These are phyloP conservation scores for Macrosoma leucophasiata DNA, from an alignment of 2,888 invertebrate species.

Conservation along the genomic window DNA sequence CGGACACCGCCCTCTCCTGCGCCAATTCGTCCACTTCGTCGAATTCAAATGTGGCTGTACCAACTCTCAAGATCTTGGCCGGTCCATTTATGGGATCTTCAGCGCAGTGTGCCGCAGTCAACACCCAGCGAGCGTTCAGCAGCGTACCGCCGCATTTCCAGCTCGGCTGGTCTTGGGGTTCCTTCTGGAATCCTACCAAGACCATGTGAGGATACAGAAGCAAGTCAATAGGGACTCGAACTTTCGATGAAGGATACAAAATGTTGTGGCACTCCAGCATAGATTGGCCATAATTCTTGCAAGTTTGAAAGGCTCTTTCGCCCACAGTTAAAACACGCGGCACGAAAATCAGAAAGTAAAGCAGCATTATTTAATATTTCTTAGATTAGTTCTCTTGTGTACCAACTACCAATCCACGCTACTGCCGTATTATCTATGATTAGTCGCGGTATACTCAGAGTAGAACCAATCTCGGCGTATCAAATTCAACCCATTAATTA, in stretches of 20 bases:
- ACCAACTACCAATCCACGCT: too few relatives aligned
- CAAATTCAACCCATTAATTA: too few relatives aligned
- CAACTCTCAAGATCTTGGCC: slow-evolving; percentile 69
- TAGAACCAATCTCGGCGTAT: too few relatives aligned
- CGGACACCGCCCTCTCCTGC: slow-evolving; percentile 63
- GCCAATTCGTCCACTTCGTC: slow-evolving; percentile 65
- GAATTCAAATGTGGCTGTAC: slow-evolving; percentile 70
- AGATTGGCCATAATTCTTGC: slow-evolving; percentile 46
- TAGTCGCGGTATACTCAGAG: too few relatives aligned
- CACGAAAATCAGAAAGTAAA: too few relatives aligned
- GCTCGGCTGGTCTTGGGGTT: slow-evolving; percentile 24
- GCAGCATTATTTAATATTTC: too few relatives aligned
- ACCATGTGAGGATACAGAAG: slow-evolving; percentile 80
- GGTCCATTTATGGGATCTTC: slow-evolving; percentile 60
- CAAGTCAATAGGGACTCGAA: slow-evolving; percentile 60
- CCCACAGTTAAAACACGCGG: slow-evolving; percentile 33
- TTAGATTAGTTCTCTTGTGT: too few relatives aligned
- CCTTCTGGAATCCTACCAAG: slow-evolving; percentile 52
- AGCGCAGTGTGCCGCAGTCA: slow-evolving; percentile 65
- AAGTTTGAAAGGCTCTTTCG: slow-evolving; percentile 54
- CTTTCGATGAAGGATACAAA: slow-evolving; percentile 40
- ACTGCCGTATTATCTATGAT: too few relatives aligned
- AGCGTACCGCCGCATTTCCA: slow-evolving; percentile 70
- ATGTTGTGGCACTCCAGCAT: slow-evolving; percentile 69
- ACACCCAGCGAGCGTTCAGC: slow-evolving; percentile 55